Percentiles rank a stretch among this genome's conserved stretches.
phyloP scores from a whole-genome alignment of 2,797 vertebrate genomes.

The Poecile montanus region DNA sequence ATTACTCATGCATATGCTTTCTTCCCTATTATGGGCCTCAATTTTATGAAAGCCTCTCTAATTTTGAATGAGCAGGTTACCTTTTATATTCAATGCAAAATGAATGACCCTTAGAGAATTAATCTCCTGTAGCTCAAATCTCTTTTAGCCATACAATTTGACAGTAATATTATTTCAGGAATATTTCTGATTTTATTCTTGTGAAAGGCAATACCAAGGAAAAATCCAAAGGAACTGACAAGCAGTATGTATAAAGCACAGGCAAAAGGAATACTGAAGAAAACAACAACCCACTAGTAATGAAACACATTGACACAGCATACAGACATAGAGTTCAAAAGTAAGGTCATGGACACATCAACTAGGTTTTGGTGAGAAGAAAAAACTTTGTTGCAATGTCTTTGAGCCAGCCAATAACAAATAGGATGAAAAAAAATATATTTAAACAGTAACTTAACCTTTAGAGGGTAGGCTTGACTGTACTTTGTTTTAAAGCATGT shows the following conservation, averaged over 20 bases:
- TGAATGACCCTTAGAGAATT: neutral
- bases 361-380: neutral
- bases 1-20: constrained; percentile 19
- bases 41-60: constrained; percentile 8
- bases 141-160: neutral
- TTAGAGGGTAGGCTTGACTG: neutral
- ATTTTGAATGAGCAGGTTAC: constrained; percentile 19
- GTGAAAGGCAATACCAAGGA: neutral
- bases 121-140: neutral
- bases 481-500: neutral
- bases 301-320: neutral
- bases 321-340: neutral
- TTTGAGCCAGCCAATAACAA: neutral
- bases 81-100: neutral
- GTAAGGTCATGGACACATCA: neutral
- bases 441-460: neutral
- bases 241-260: neutral
- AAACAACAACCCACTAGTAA: neutral
- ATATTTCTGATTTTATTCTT: neutral
- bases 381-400: neutral
- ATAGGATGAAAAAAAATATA: neutral
- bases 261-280: neutral
- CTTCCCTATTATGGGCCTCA: neutral
- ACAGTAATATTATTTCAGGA: neutral
- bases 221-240: neutral